A percentile compares a stretch with the other conserved stretches of the same genome.
These are phyloP conservation scores for Sebastes hubbsi DNA, from an alignment of 2,797 vertebrate species.

Conservation along the genomic window DNA sequence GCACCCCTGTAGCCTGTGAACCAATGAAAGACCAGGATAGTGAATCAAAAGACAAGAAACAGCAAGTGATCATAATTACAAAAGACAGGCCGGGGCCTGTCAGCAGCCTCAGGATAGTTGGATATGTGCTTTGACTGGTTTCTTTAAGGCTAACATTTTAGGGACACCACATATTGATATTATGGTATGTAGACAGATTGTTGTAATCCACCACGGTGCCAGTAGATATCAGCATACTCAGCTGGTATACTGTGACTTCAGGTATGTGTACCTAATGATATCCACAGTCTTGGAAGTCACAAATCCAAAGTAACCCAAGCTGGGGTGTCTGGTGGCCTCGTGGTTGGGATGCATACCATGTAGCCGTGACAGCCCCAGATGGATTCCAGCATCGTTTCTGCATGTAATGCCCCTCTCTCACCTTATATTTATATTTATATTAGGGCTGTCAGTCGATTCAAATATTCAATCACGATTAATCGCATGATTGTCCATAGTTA, in stretches of 20 bases:
- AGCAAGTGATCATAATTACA: not conserved
- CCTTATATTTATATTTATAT: too few species aligned
- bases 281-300: not conserved
- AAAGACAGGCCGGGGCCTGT: not conserved
- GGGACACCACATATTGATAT: not conserved
- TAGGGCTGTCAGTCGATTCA: too few species aligned
- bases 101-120: not conserved
- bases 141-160: not conserved
- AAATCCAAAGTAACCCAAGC: not conserved
- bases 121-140: not conserved
- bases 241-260: not conserved
- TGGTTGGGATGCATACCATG: not conserved
- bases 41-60: not conserved
- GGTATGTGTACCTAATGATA: not conserved
- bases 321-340: not conserved
- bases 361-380: fast-evolving
- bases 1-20: conserved; percentile 85
- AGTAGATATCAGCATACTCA: not conserved
- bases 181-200: not conserved
- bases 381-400: too few species aligned
- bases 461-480: too few species aligned
- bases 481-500: too few species aligned
- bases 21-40: conserved; percentile 1
- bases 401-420: fast-evolving
- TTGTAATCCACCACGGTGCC: too few species aligned